phyloP scores from a whole-genome alignment of 1,140 invertebrate genomes.

The Gryon sp. region DNA sequence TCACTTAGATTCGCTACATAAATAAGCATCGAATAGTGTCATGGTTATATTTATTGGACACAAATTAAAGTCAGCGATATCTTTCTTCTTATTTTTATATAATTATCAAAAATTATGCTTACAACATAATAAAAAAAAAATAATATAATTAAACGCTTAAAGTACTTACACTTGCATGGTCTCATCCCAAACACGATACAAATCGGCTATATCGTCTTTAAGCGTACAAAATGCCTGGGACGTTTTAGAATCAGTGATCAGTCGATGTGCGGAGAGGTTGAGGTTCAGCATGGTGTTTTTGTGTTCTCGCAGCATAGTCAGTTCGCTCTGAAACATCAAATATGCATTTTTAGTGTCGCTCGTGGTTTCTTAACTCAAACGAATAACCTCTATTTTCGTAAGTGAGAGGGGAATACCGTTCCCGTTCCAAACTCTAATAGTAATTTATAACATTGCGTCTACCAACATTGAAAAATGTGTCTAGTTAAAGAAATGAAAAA shows the following conservation, averaged over 20 bases:
- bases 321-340: constrained; percentile 82
- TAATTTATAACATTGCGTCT: constrained; percentile 40
- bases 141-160: neutral
- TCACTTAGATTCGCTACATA: neutral
- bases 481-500: constrained; percentile 10
- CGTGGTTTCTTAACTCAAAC: constrained; percentile 68
- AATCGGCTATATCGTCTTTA: constrained; percentile 86
- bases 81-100: neutral
- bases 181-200: constrained; percentile 89
- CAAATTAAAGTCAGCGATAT: neutral
- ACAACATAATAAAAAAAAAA: neutral
- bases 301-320: constrained; percentile 85
- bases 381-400: constrained; percentile 65
- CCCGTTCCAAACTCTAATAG: constrained; percentile 42
- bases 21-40: neutral
- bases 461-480: constrained; percentile 24
- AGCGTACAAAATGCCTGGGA: constrained; percentile 79
- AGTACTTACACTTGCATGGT: constrained; percentile 85
- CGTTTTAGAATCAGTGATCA: constrained; percentile 81
- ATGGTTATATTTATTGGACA: neutral
- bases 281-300: constrained; percentile 85
- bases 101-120: neutral
- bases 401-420: constrained; percentile 57
- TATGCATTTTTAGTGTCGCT: constrained; percentile 70
- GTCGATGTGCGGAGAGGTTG: constrained; percentile 87